Evolutionary conservation across 2,888 invertebrate genomes (phyloP), one percentile per base, ranked within the genome.

Genomic region (Thelaira solivaga): DNA sequence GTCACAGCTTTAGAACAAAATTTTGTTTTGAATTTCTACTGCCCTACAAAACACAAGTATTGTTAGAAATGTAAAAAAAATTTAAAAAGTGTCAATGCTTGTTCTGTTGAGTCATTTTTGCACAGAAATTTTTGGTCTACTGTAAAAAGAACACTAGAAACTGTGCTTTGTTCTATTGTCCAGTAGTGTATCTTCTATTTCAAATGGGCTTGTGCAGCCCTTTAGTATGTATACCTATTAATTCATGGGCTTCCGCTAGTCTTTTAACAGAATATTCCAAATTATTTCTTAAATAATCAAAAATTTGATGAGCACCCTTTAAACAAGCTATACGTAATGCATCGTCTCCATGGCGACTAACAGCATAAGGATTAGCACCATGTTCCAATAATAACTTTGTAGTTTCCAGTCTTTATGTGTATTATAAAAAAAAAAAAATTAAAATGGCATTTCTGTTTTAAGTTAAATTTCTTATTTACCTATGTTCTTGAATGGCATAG

Each of bases 401-500:
- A 3, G 96, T 95, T 89, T 96, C 96, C 83, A 94, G 91, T 83
- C 94, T 90, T 72, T 18, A 4, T n/a, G 13, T 53, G 78, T 7
- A 18, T 49, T 39, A 20, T 20, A 20, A 24, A 24, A 57, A 26
- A 26, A 11, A 57, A n/a, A 26, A 64, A 29, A 29, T 49, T 11
- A 39, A 26, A 26, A 47, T n/a, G 43, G 7, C 13, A 36, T 1
- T n/a, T n/a, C n/a, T n/a, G 18, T n/a, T 36, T 13, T 10, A 59
- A 20, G 4, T 8, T 4, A 18, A 6, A 22, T 34, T 55, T 1
- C 10, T 8, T 16, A 47, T 29, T 61, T 81, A 90, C 90, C 92
- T 92, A 85, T 94, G 94, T 89, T 95, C 94, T 84, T 94, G 94
- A 83, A 97, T 95, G n/a, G 97, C 96, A 90, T 97, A 97, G 90